Evolutionary conservation across 1,140 invertebrate species (phyloP).

Genomic region (Asbolus verrucosus): DNA sequence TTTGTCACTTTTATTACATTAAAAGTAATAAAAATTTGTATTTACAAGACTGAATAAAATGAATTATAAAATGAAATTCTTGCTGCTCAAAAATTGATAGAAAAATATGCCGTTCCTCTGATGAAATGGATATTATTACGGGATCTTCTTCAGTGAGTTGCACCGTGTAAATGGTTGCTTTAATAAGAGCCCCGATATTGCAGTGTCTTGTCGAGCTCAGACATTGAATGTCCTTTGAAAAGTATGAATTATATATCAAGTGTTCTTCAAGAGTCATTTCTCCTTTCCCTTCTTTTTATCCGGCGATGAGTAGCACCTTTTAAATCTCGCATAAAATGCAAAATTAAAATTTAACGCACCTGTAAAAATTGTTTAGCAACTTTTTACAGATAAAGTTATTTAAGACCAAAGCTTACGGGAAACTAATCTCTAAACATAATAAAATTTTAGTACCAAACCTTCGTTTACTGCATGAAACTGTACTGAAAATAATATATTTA

Average conservation of each 20-base stretch:
- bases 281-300: slow-evolving; percentile 26
- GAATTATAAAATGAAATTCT: too few relatives aligned
- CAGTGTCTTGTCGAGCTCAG: slow-evolving; percentile 18
- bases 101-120: neutral
- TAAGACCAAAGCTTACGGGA: slow-evolving; percentile 8
- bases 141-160: slow-evolving; percentile 1
- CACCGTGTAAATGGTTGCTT: slow-evolving; percentile 29
- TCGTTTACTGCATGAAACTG: too few relatives aligned
- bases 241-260: slow-evolving; percentile 31
- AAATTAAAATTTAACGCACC: slow-evolving; percentile 7
- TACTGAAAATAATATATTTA: too few relatives aligned
- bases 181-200: slow-evolving; percentile 35
- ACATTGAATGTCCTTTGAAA: slow-evolving; percentile 27
- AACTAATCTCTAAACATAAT: slow-evolving; percentile 9
- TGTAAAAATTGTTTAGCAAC: neutral
- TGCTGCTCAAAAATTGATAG: neutral
- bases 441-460: slow-evolving; percentile 11
- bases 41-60: too few relatives aligned
- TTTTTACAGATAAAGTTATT: slow-evolving; percentile 13
- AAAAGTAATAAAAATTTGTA: too few relatives aligned
- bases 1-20: too few relatives aligned
- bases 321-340: slow-evolving; percentile 24
- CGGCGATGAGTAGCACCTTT: slow-evolving; percentile 15
- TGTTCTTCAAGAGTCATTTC: slow-evolving; percentile 33
- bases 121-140: slow-evolving; percentile 4